Conservation (phyloP, 2,797 vertebrate species). For the Pelochelys cantorii region DNA sequence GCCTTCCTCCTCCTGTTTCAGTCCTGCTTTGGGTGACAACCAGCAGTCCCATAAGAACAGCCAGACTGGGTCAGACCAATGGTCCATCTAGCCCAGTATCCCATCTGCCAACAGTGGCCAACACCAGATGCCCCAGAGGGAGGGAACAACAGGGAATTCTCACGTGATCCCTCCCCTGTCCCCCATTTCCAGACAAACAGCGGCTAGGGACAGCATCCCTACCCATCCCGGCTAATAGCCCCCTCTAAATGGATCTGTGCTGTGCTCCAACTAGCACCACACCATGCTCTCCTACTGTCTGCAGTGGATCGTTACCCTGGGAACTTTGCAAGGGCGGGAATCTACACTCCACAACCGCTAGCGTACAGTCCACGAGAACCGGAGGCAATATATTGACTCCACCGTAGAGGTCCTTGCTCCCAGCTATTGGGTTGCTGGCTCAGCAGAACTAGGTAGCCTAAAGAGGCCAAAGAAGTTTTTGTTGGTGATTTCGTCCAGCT, state of each 20-base stretch:
- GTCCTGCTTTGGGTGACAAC: neutral
- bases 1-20: neutral
- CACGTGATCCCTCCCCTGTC: too few species aligned
- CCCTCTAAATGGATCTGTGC: neutral
- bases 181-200: too few species aligned
- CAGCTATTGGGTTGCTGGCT: neutral
- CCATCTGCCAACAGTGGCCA: too few species aligned
- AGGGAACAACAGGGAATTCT: too few species aligned
- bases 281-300: neutral
- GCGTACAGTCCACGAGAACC: neutral
- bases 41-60: neutral
- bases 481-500: neutral
- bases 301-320: neutral
- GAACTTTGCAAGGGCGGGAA: neutral
- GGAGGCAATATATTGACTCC: neutral
- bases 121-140: too few species aligned
- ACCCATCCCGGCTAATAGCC: too few species aligned
- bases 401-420: neutral
- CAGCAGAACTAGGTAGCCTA: neutral
- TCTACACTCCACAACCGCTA: neutral
- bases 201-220: too few species aligned
- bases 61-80: too few species aligned
- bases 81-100: too few species aligned
- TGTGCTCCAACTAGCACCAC: neutral
- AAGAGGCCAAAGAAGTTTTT: constrained; percentile 20